These are phyloP conservation scores for Bos javanicus DNA, from an alignment of 2,113 vertebrate species.

Conservation along the genomic window DNA sequence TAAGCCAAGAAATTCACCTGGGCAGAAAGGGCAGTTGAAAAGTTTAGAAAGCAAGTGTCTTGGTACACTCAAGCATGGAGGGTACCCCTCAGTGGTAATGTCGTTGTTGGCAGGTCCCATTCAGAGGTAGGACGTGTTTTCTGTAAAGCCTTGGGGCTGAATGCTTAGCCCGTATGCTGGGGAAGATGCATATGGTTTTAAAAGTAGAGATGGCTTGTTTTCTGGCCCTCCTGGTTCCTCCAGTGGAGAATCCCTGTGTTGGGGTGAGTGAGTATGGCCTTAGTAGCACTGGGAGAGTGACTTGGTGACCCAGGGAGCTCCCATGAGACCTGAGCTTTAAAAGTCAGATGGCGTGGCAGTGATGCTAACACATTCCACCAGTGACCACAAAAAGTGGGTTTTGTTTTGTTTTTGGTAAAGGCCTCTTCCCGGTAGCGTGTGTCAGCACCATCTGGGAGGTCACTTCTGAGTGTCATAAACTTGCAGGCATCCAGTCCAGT, in stretches of 20 bases:
- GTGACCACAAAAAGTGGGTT: not conserved
- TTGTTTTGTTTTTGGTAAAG: constrained; percentile 24
- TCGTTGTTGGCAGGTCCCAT: not conserved
- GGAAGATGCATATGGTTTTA: not conserved
- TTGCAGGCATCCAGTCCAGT: not conserved
- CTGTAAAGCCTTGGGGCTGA: not conserved
- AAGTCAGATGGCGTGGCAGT: not conserved
- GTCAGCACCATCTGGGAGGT: not conserved
- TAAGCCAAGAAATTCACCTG: not conserved
- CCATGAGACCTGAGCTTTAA: not conserved
- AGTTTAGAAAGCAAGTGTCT: not conserved
- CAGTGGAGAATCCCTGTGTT: not conserved
- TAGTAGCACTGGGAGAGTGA: not conserved
- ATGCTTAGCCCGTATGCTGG: not conserved
- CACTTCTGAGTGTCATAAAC: not conserved
- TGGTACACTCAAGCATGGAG: not conserved
- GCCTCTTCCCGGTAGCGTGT: not conserved
- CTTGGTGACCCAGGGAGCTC: not conserved
- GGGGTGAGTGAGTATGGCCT: not conserved
- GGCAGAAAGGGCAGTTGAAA: not conserved
- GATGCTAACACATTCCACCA: not conserved
- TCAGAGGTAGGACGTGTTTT: not conserved
- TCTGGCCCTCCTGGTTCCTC: not conserved
- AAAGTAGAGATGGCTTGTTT: not conserved
- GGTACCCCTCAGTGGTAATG: too few relatives aligned